Evolutionary conservation across 2,113 vertebrate species (phyloP).

Genomic region (Thalassoma bifasciatum): DNA sequence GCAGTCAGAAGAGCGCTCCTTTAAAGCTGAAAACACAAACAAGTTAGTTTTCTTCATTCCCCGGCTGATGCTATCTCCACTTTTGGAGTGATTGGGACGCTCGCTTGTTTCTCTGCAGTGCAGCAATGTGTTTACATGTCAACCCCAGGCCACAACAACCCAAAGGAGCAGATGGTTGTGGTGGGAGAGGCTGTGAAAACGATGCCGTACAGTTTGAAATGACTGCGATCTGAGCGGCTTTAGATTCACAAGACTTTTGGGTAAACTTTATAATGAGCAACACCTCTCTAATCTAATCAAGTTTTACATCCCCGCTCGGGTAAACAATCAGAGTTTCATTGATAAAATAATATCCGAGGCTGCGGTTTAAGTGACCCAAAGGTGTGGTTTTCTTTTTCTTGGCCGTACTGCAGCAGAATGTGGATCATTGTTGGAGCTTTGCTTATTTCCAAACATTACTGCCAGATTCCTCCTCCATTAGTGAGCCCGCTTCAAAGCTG

Average conservation of each 20-base stretch:
- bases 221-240: not conserved
- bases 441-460: slow-evolving; percentile 5
- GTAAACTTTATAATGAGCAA: slow-evolving; percentile 17
- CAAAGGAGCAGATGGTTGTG: not conserved
- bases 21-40: not conserved
- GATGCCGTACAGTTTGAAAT: too few species aligned
- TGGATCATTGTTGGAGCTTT: slow-evolving; percentile 29
- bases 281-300: slow-evolving; percentile 38
- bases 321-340: slow-evolving; percentile 18
- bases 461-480: slow-evolving; percentile 50
- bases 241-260: not conserved
- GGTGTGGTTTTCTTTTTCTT: slow-evolving; percentile 26
- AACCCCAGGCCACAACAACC: not conserved
- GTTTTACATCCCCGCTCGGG: not conserved
- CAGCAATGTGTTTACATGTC: not conserved
- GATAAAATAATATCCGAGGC: slow-evolving; percentile 11
- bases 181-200: not conserved
- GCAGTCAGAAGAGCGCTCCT: not conserved
- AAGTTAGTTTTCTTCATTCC: not conserved
- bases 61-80: not conserved
- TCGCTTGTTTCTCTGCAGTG: not conserved
- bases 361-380: slow-evolving; percentile 4
- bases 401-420: not conserved
- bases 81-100: not conserved
- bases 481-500: slow-evolving; percentile 36